Conservation (phyloP, 2,888 invertebrate genomes). For the Meteorus cinctellus region DNA sequence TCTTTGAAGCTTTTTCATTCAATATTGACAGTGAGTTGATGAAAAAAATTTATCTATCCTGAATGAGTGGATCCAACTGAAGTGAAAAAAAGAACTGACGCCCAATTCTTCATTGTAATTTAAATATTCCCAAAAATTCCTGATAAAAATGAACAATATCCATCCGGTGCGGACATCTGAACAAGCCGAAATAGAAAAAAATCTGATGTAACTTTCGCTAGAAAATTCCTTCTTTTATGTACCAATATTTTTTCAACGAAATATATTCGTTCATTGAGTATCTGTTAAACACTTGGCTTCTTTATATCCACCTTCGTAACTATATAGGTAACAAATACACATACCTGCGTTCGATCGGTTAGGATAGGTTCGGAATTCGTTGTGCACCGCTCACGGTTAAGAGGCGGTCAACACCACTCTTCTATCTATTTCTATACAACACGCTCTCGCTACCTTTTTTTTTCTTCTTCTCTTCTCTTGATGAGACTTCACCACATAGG, state of each 20-base stretch:
- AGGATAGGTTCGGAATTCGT: slow-evolving; percentile 55
- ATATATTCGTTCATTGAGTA: neutral
- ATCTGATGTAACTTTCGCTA: neutral
- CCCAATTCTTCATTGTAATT: too few relatives aligned
- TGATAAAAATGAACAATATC: too few relatives aligned
- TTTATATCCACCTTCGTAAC: neutral
- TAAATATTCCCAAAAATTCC: too few relatives aligned
- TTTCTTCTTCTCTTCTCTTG: neutral
- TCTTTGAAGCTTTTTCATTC: too few relatives aligned
- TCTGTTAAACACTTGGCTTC: slow-evolving; percentile 21
- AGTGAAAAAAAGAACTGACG: too few relatives aligned
- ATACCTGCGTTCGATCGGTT: slow-evolving; percentile 53
- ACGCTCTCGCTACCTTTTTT: slow-evolving; percentile 25
- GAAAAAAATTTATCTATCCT: too few relatives aligned
- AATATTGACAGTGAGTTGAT: too few relatives aligned
- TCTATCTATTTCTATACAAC: slow-evolving; percentile 14
- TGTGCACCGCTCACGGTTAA: slow-evolving; percentile 22
- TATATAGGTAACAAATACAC: slow-evolving; percentile 1
- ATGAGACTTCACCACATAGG: slow-evolving; percentile 11
- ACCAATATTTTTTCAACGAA: neutral
- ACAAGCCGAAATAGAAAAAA: neutral
- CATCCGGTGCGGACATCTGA: neutral
- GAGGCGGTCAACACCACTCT: slow-evolving; percentile 27
- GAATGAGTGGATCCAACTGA: too few relatives aligned
- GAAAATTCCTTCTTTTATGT: neutral